phyloP scores from a whole-genome alignment of 2,888 invertebrate genomes.

The Epirrhoe alternata region DNA sequence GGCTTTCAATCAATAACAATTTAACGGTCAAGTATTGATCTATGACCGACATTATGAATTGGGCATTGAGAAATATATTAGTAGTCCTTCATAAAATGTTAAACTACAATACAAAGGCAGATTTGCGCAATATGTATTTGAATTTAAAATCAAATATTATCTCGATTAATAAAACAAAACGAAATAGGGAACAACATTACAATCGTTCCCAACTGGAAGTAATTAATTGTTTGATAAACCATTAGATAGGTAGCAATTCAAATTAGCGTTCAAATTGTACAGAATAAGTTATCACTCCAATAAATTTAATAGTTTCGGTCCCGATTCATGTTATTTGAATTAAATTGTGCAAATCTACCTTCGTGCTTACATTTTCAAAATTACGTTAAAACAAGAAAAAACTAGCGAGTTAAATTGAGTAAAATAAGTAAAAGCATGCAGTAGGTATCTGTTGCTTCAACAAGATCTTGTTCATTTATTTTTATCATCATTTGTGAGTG shows the following conservation, averaged over 20 bases:
- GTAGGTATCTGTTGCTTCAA: constrained; percentile 29
- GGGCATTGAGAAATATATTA: constrained; percentile 30
- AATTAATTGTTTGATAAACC: constrained; percentile 1
- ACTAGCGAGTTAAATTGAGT: constrained; percentile 7
- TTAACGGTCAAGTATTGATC: constrained; percentile 48
- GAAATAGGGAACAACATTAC: not conserved
- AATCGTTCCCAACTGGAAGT: not conserved
- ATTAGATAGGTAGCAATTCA: constrained; percentile 6
- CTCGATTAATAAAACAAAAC: not conserved
- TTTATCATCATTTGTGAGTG: not conserved
- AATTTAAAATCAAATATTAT: not conserved
- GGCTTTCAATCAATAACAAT: constrained; percentile 57
- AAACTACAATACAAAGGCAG: constrained; percentile 17
- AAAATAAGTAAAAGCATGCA: constrained; percentile 24
- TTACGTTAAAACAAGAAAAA: constrained; percentile 14
- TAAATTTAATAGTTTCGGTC: constrained; percentile 18
- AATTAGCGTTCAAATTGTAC: constrained; percentile 4
- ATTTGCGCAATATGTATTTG: constrained; percentile 14
- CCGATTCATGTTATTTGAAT: constrained; percentile 37
- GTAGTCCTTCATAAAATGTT: not conserved
- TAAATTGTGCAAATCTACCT: constrained; percentile 45
- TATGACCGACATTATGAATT: constrained; percentile 60
- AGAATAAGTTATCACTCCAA: constrained; percentile 1
- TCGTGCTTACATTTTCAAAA: constrained; percentile 18
- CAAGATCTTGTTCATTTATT: constrained; percentile 13